Base-by-base conservation (phyloP, 2,888 invertebrate genomes). In the Eristalis tenax region DNA sequence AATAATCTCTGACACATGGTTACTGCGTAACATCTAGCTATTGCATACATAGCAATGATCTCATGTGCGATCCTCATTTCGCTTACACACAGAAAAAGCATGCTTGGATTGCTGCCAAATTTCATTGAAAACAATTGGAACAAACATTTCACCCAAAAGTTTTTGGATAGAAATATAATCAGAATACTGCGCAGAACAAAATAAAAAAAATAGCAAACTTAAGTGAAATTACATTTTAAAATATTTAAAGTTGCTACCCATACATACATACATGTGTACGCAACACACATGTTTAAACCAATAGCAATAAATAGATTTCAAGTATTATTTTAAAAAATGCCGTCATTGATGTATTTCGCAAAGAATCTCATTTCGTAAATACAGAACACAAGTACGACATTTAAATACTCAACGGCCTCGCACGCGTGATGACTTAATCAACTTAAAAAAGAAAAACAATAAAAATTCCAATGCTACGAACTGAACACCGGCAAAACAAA, bases 381-480 rank as follows among this genome's bases (percentile, higher is more conserved):
- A 18, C 18, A 18, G 50, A 50, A 50, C 18, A 8, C 8, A 50
- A 50, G 50, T 50, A 50, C 18, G 18, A 50, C 18, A 50, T 50
- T 50, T 50, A 50, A 50, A 77, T 61, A 68, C 74, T 70, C 15
- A 75, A 78, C 70, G 83, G 43, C 83, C 86, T 83, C 68, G 78
- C 64, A 82, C 69, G 56, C 61, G 78, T 75, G 85, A 86, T 86
- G 85, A 86, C 73, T 82, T 82, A 77, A 86, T 82, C 85, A 65
- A 50, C 8, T 38, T 28, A 40, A 77, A 77, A 73, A 56, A 66
- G 40, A 50, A 18, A 50, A 50, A 50, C 50, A 78, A 56, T 50
- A 26, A 28, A 74, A 69, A 64, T 77, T 50, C 50, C 28, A 74
- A 79, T 56, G 6, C 66, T 63, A 26, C 18, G 2, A 74, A 61